phyloP scores from a whole-genome alignment of 2,797 vertebrate genomes.

The Dermochelys coriacea region DNA sequence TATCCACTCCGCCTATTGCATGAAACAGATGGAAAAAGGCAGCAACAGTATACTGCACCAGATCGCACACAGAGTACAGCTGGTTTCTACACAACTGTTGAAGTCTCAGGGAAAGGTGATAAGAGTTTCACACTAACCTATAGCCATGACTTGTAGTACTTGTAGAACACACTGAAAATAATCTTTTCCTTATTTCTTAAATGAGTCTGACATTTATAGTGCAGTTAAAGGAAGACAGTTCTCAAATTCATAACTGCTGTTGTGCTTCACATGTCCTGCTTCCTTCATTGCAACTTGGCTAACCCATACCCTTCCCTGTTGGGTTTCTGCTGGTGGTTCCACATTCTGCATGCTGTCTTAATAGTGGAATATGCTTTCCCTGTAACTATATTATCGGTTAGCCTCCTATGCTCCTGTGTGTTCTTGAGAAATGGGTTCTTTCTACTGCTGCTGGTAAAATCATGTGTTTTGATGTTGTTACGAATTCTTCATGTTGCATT shows the following conservation, averaged over 20 bases:
- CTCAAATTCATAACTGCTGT: conserved; percentile 69
- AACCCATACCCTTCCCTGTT: conserved; percentile 71
- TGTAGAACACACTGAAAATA: conserved; percentile 58
- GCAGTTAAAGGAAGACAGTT: conserved; percentile 65
- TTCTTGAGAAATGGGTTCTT: conserved; percentile 67
- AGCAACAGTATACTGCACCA: conserved; percentile 28
- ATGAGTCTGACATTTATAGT: conserved; percentile 56
- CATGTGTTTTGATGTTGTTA: conserved; percentile 70
- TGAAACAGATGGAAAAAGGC: conserved; percentile 47
- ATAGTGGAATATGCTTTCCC: conserved; percentile 70
- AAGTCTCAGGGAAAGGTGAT: conserved; percentile 61
- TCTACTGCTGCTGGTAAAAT: conserved; percentile 63
- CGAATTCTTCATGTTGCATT: conserved; percentile 73
- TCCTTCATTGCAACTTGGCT: conserved; percentile 83
- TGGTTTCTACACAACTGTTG: conserved; percentile 65
- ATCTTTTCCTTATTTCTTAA: conserved; percentile 64
- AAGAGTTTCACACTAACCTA: conserved; percentile 56
- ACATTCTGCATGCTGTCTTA: conserved; percentile 80
- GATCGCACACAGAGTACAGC: conserved; percentile 21
- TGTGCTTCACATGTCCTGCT: conserved; percentile 81
- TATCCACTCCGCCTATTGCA: conserved; percentile 34
- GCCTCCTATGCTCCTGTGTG: conserved; percentile 61
- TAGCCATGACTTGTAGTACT: conserved; percentile 49
- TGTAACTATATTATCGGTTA: conserved; percentile 66
- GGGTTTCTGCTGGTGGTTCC: conserved; percentile 78